These are phyloP conservation scores for Holacanthella duospinosa DNA, from an alignment of 2,888 invertebrate species.

Conservation along the genomic window DNA sequence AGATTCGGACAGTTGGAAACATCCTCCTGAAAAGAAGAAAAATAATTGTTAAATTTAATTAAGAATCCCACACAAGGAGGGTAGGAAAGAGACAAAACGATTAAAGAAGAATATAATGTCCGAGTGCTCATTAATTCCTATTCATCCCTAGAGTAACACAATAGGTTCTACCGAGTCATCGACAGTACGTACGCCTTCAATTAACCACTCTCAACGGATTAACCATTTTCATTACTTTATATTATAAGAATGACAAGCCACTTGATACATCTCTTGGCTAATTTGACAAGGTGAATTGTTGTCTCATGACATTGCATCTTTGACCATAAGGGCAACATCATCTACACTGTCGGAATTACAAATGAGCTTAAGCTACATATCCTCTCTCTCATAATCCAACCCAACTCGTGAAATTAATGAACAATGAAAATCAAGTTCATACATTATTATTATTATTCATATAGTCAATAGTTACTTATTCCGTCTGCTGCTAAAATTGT, in stretches of 20 bases:
- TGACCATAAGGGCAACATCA: too few species aligned
- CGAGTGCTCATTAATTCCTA: not conserved
- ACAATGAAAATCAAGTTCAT: not conserved
- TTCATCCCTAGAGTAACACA: not conserved
- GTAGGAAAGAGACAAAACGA: slow-evolving; percentile 40
- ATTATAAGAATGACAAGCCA: slow-evolving; percentile 19
- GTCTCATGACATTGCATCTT: not conserved
- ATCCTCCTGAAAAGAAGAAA: slow-evolving; percentile 54
- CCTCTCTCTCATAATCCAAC: not conserved
- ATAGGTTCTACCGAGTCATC: not conserved
- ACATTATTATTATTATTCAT: not conserved
- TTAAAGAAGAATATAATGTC: not conserved
- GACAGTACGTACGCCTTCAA: not conserved
- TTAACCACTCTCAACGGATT: not conserved
- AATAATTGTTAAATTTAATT: not conserved
- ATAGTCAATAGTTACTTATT: not conserved
- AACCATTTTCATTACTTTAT: not conserved
- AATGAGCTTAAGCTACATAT: not conserved
- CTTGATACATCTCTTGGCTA: slow-evolving; percentile 20
- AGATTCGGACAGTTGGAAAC: slow-evolving; percentile 68
- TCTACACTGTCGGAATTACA: not conserved
- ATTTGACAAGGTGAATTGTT: slow-evolving; percentile 37
- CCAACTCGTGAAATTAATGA: not conserved
- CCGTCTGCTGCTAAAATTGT: not conserved
- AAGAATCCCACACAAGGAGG: not conserved